Percentiles rank a stretch among this genome's conserved stretches.
Evolutionary conservation across 2,113 vertebrate genomes (phyloP).

Genomic region (Rhea pennata): DNA sequence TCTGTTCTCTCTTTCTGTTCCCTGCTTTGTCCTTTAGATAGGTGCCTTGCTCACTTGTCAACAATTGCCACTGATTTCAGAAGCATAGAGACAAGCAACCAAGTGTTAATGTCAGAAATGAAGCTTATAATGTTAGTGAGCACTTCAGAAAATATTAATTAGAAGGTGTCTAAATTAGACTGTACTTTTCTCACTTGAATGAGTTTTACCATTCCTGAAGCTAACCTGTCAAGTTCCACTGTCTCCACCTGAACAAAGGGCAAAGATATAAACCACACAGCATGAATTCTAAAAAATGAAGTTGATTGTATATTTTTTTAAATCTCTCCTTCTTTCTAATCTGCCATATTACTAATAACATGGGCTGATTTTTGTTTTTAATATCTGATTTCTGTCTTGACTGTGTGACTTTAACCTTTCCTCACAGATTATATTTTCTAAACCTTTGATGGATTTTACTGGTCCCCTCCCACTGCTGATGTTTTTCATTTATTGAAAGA

Average conservation of each 20-base stretch:
- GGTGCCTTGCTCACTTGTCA: neutral
- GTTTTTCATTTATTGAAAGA: slow-evolving; percentile 48
- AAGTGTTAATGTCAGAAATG: neutral
- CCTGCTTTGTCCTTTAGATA: neutral
- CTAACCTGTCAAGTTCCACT: neutral
- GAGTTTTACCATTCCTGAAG: neutral
- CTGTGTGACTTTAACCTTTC: slow-evolving; percentile 58
- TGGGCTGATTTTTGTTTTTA: slow-evolving; percentile 50
- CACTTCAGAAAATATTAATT: neutral
- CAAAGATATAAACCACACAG: neutral
- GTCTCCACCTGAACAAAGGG: neutral
- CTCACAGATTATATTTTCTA: slow-evolving; percentile 56
- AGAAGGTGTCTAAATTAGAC: neutral
- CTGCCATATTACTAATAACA: slow-evolving; percentile 52
- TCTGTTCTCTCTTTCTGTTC: neutral
- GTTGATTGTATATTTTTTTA: neutral
- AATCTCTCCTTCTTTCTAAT: slow-evolving; percentile 54
- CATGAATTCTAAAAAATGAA: slow-evolving; percentile 25
- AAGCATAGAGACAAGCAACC: neutral
- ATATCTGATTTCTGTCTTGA: slow-evolving; percentile 67
- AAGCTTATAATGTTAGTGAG: neutral
- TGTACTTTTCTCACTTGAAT: neutral
- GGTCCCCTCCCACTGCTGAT: slow-evolving; percentile 55
- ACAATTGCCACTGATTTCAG: neutral
- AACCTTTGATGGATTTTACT: slow-evolving; percentile 67